phyloP scores from a whole-genome alignment of 1,140 invertebrate species.

The Caligus rogercresseyi region DNA sequence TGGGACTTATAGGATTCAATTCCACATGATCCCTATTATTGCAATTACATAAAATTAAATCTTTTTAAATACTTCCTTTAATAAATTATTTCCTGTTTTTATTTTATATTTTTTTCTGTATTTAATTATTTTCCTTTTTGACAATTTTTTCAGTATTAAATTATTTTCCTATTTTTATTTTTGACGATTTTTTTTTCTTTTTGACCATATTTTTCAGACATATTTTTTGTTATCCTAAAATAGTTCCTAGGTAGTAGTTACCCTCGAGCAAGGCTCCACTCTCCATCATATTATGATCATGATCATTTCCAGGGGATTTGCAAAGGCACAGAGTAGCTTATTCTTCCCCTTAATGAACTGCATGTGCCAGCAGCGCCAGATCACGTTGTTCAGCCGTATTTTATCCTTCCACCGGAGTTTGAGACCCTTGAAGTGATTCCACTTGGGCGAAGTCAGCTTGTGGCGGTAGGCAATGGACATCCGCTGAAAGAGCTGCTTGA shows the following conservation, averaged over 20 bases:
- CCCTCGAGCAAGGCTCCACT: conserved; percentile 12
- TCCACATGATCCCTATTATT: no score
- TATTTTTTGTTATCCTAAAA: no score
- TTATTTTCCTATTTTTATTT: no score
- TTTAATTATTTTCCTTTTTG: no score
- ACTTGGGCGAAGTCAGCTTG: conserved; percentile 95
- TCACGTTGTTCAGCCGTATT: conserved; percentile 96
- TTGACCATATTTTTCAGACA: no score
- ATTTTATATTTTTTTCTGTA: no score
- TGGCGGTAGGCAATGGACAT: conserved; percentile 80
- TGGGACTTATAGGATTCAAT: no score
- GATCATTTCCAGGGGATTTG: conserved; percentile 21
- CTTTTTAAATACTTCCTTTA: no score
- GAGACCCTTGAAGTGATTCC: conserved; percentile 97
- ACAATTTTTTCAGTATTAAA: no score
- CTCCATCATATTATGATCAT: conserved; percentile 20
- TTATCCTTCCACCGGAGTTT: conserved; percentile 93
- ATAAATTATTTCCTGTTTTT: no score
- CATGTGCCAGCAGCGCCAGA: conserved; percentile 99
- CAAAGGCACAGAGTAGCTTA: conserved; percentile 15
- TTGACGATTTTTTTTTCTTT: no score
- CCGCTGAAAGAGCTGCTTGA: conserved; percentile 86
- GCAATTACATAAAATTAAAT: no score
- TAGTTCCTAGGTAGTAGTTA: conserved; percentile 73
- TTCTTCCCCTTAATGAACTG: conserved; percentile 40